Evolutionary conservation across 2,797 vertebrate species (phyloP), one percentile per base, ranked within the genome.

Genomic region (Sebastes minor): DNA sequence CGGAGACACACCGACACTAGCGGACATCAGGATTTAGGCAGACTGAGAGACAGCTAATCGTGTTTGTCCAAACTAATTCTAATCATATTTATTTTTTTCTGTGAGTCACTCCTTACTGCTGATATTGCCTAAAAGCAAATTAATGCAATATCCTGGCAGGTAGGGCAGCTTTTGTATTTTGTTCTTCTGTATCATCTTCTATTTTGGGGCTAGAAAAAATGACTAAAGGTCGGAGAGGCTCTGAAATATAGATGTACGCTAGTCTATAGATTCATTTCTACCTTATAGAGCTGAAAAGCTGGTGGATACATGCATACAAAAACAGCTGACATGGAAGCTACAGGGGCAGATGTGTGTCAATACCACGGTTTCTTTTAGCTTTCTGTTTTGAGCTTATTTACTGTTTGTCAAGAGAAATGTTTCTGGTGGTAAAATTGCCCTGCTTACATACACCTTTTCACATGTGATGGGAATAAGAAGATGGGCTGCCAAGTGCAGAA

Each of bases 21-120:
- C 57, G 60, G 62, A 83, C 68, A 69, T 74, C 62, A 64, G 71
- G 64, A 30, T 75, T 74, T 53, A 68, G 38, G 33, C 27, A 5
- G 23, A n/a, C 18, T 64, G 28, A 72, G 53, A 61, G 42, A 70
- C 49, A 52, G 49, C 49, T 52, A n/a, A 76, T 68, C 57, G 42
- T 64, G 4, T 63, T 79, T 65, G 55, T 42, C 49, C 49, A 71
- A 55, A 68, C 30, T 5, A 71, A 60, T 66, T 27, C 46, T 64
- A 46, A 76, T 76, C 20, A 42, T 4, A n/a, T 52, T 42, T 16
- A 3, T 74, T 63, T 13, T n/a, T 30, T 76, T 30, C 8, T 35
- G 16, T 28, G 53, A 81, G 16, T 80, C 55, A 38, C 30, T 38
- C 13, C 28, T 53, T 71, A 65, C 2, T 70, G 33, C 20, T 46